These are phyloP conservation scores for Spizaetus ornatus DNA, from an alignment of 2,113 vertebrate genomes.

Conservation along the genomic window DNA sequence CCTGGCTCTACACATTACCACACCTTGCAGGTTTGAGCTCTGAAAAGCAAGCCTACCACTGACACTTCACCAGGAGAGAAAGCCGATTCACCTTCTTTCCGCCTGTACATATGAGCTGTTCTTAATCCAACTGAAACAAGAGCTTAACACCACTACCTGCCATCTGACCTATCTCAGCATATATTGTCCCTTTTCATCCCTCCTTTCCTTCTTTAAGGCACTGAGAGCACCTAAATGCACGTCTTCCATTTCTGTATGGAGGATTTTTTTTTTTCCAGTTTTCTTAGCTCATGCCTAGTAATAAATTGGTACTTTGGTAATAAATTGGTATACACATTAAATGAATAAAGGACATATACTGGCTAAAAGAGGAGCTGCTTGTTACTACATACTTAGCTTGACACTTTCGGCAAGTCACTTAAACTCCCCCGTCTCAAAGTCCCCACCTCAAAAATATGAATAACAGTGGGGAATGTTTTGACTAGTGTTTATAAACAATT, in stretches of 20 bases:
- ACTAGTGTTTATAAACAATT: neutral
- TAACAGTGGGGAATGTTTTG: neutral
- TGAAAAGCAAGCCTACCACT: neutral
- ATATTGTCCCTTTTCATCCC: neutral
- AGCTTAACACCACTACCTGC: neutral
- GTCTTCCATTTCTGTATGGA: neutral
- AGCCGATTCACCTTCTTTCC: neutral
- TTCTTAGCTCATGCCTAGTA: neutral
- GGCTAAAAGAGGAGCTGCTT: neutral
- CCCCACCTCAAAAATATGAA: neutral
- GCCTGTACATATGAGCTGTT: neutral
- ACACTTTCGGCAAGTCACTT: neutral
- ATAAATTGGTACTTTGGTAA: neutral
- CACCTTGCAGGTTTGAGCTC: neutral
- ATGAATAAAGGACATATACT: neutral
- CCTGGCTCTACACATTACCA: neutral
- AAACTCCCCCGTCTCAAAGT: neutral
- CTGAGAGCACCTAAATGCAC: neutral
- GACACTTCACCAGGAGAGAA: neutral
- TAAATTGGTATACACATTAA: neutral
- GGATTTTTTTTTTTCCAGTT: neutral
- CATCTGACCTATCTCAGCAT: neutral
- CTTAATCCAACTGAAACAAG: neutral
- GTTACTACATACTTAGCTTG: neutral
- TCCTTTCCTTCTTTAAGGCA: neutral